These are phyloP conservation scores for Enhydra lutris DNA, from an alignment of 2,113 vertebrate species.

Conservation along the genomic window DNA sequence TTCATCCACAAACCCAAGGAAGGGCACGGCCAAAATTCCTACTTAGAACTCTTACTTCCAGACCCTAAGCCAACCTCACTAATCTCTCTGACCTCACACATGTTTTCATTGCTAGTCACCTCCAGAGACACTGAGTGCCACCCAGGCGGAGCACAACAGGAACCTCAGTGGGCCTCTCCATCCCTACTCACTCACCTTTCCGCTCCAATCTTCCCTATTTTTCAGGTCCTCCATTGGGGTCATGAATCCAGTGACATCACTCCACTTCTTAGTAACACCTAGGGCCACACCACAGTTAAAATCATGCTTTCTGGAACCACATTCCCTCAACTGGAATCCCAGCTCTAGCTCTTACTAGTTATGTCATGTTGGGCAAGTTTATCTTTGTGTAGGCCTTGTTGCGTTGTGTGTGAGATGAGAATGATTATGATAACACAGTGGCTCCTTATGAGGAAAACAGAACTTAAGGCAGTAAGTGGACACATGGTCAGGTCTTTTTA, in stretches of 20 bases:
- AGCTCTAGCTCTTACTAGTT: not conserved
- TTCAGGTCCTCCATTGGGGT: not conserved
- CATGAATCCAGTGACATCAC: not conserved
- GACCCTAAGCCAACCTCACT: not conserved
- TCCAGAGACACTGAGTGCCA: not conserved
- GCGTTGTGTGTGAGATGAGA: not conserved
- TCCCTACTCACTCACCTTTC: not conserved
- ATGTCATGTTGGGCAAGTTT: too few relatives aligned
- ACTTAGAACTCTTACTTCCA: not conserved
- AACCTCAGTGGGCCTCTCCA: not conserved
- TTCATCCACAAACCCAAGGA: not conserved
- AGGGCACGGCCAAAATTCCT: not conserved
- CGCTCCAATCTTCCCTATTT: not conserved
- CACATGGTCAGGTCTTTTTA: accelerated
- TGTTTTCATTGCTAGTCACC: not conserved
- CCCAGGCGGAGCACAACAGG: accelerated
- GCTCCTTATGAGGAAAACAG: not conserved
- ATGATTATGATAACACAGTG: not conserved
- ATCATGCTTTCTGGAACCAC: not conserved
- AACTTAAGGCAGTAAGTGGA: not conserved
- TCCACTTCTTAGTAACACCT: not conserved
- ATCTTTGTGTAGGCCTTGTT: not conserved
- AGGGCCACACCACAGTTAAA: not conserved
- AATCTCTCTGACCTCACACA: not conserved
- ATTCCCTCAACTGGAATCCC: not conserved